Evolutionary conservation across 2,888 invertebrate genomes (phyloP).

Genomic region (Phengaris arion): DNA sequence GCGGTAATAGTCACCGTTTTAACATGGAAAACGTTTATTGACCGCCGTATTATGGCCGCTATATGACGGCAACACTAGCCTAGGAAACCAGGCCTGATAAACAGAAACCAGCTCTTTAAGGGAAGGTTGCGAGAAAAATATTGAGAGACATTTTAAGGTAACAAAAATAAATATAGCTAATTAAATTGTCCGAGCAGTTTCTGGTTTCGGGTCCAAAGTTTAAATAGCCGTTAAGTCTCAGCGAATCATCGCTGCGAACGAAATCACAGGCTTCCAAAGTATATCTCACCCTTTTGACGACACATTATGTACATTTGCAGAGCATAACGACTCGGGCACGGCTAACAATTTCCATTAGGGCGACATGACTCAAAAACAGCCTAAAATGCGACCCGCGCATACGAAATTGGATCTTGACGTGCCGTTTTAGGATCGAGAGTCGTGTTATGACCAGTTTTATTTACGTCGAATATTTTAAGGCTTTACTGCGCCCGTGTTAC

Average conservation of each 20-base stretch:
- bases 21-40: too few relatives aligned
- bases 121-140: too few relatives aligned
- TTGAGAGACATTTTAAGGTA: too few relatives aligned
- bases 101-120: too few relatives aligned
- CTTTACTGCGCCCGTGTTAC: conserved; percentile 66
- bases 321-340: conserved; percentile 76
- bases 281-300: conserved; percentile 79
- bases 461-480: conserved; percentile 50
- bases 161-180: not conserved
- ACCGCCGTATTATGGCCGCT: too few relatives aligned
- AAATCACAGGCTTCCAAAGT: conserved; percentile 75
- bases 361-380: conserved; percentile 55
- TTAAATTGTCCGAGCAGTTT: not conserved
- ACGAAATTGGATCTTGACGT: conserved; percentile 53
- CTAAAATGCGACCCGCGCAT: conserved; percentile 50
- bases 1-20: too few relatives aligned
- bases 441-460: conserved; percentile 39
- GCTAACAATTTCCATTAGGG: conserved; percentile 78
- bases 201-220: conserved; percentile 55
- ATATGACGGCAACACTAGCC: too few relatives aligned
- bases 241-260: conserved; percentile 51
- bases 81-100: too few relatives aligned
- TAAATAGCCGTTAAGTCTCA: conserved; percentile 62
- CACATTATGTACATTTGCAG: conserved; percentile 78
- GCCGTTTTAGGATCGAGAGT: conserved; percentile 42